These are phyloP conservation scores for Trematomus bernacchii DNA, from an alignment of 2,797 vertebrate species.

Conservation along the genomic window DNA sequence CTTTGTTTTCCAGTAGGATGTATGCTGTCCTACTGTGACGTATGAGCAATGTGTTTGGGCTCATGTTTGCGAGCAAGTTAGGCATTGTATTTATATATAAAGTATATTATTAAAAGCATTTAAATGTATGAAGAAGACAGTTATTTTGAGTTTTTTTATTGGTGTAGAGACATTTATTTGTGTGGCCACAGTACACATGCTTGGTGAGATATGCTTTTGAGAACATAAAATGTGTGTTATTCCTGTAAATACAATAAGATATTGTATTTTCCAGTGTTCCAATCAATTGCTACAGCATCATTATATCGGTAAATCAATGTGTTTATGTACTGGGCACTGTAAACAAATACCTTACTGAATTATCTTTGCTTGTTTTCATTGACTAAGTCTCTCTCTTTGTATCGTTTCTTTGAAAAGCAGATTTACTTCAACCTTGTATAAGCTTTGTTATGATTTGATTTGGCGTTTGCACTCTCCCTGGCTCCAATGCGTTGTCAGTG, in stretches of 20 bases:
- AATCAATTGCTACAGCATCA: neutral
- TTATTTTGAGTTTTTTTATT: neutral
- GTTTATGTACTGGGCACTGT: neutral
- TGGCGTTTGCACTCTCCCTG: slow-evolving; percentile 7
- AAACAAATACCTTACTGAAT: neutral
- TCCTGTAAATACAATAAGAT: neutral
- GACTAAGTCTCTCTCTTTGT: neutral
- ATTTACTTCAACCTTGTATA: slow-evolving; percentile 10
- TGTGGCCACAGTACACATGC: neutral
- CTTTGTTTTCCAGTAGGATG: neutral
- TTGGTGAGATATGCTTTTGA: neutral
- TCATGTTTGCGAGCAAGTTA: no score
- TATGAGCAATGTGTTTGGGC: neutral
- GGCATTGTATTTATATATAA: neutral
- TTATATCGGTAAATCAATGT: no score
- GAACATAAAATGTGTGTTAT: neutral
- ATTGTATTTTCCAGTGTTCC: neutral
- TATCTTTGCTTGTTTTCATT: neutral
- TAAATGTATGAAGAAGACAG: neutral
- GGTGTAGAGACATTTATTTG: neutral
- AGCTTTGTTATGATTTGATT: neutral
- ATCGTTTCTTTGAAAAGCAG: neutral
- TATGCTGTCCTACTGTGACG: neutral
- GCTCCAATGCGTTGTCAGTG: slow-evolving; percentile 29
- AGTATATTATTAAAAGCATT: neutral